Evolutionary conservation across 2,888 invertebrate genomes (phyloP).

Genomic region (Elegia similella): DNA sequence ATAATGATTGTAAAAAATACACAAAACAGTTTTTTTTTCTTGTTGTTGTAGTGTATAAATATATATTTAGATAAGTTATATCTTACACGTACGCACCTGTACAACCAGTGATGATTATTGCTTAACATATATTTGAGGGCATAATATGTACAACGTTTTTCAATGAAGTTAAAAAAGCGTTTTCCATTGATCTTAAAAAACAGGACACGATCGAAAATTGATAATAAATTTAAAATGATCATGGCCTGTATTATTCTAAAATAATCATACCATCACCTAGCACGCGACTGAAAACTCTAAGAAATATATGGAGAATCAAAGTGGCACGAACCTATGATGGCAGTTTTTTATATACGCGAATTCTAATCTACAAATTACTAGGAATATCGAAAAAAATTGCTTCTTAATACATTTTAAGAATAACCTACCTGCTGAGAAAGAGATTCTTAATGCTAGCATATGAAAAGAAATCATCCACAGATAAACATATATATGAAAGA

Average conservation of each 20-base stretch:
- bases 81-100: background rate
- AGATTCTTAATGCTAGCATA: background rate
- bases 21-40: background rate
- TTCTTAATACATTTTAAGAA: too few species aligned
- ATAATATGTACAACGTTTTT: background rate
- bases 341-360: background rate
- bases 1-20: constrained; percentile 18
- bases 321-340: background rate
- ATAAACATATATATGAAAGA: background rate
- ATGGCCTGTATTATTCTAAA: background rate
- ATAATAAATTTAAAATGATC: background rate
- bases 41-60: background rate
- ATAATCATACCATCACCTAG: background rate
- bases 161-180: background rate
- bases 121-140: background rate
- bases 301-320: too few species aligned
- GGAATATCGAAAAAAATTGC: background rate
- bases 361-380: background rate
- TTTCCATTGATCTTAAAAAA: background rate
- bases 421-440: too few species aligned
- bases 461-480: background rate
- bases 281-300: background rate
- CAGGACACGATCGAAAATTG: background rate
- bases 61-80: background rate
- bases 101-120: background rate